Percentiles rank a stretch among this genome's conserved stretches.
Conservation (phyloP, 2,888 invertebrate species). For the Callinectes sapidus region DNA sequence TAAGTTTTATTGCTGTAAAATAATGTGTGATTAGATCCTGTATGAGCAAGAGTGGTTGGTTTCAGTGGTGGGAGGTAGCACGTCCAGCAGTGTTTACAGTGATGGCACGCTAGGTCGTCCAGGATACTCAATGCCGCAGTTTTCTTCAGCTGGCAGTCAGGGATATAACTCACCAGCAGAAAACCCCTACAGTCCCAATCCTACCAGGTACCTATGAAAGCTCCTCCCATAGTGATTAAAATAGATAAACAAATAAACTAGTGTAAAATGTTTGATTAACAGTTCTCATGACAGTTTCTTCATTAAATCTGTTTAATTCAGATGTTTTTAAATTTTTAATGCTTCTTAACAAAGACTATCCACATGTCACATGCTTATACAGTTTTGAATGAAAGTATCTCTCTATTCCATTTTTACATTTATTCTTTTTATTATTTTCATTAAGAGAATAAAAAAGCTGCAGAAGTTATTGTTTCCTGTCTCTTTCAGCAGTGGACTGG, state of each 20-base stretch:
- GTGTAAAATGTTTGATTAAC: background rate
- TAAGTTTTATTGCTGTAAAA: background rate
- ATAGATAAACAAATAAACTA: background rate
- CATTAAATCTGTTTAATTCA: background rate
- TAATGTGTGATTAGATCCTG: background rate
- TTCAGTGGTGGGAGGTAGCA: conserved; percentile 72
- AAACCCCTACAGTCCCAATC: conserved; percentile 67
- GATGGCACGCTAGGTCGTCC: conserved; percentile 69
- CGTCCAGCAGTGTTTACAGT: conserved; percentile 72
- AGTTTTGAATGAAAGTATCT: background rate
- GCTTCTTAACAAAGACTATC: background rate
- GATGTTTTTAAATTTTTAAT: background rate
- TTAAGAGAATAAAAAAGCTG: background rate
- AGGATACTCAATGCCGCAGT: conserved; percentile 66
- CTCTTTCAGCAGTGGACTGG: conserved; percentile 55
- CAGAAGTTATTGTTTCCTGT: background rate
- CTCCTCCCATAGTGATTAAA: background rate
- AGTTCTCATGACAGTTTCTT: background rate
- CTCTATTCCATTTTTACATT: background rate
- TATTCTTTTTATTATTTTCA: too few species aligned
- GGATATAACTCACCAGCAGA: conserved; percentile 66
- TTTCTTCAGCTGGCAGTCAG: conserved; percentile 57
- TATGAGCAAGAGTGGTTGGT: background rate
- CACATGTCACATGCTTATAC: too few species aligned
- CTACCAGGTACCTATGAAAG: conserved; percentile 53